phyloP scores from a whole-genome alignment of 2,113 vertebrate species.

The Panthera leo region DNA sequence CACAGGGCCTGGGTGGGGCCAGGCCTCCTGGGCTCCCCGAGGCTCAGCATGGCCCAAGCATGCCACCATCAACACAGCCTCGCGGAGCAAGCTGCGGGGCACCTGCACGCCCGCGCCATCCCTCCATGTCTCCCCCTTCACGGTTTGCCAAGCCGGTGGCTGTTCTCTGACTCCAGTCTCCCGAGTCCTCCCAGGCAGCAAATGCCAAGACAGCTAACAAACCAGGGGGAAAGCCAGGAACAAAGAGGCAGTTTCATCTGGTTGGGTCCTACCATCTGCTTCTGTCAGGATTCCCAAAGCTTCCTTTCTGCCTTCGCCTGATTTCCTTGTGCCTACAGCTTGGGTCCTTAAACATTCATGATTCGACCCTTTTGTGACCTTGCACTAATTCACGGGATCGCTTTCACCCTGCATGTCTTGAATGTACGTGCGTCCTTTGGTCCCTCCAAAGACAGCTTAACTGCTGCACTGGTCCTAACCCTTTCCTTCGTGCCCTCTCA shows the following conservation, averaged over 20 bases:
- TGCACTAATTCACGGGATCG: background rate
- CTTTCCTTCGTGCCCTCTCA: fast-evolving
- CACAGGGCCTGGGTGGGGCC: background rate
- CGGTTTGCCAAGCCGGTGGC: background rate
- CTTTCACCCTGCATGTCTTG: background rate
- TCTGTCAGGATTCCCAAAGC: background rate
- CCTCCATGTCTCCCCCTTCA: background rate
- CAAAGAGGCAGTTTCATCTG: background rate
- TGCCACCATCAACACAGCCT: fast-evolving
- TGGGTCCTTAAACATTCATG: background rate
- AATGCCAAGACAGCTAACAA: background rate
- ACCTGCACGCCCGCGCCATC: no score
- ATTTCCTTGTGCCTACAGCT: background rate
- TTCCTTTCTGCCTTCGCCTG: background rate
- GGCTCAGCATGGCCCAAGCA: background rate
- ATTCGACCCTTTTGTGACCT: background rate
- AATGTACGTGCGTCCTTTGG: background rate
- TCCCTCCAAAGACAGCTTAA: background rate
- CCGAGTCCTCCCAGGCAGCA: background rate
- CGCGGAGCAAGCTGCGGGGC: fast-evolving
- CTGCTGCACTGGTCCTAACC: background rate
- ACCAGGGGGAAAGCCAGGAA: background rate
- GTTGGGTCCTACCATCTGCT: background rate
- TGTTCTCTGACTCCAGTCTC: background rate
- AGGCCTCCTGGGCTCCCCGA: background rate